Percentiles rank a stretch among this genome's conserved stretches.
Evolutionary conservation across 1,140 invertebrate genomes (phyloP).

Genomic region (Dinothrombium tinctorium): DNA sequence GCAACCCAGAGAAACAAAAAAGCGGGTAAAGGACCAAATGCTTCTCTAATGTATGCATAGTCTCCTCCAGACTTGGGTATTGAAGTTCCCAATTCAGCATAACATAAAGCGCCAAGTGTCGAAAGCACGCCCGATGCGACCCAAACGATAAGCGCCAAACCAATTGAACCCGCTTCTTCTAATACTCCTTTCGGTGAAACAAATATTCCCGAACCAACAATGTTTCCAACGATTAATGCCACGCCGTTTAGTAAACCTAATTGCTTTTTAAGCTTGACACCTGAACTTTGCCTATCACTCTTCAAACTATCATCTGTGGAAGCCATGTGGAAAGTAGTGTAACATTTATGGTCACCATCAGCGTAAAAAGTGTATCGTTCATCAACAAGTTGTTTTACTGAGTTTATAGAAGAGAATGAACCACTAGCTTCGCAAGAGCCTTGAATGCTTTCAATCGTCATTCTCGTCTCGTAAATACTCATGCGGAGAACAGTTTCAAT

Average conservation of each 20-base stretch:
- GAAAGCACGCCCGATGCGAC: slow-evolving; percentile 62
- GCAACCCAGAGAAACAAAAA: slow-evolving; percentile 92
- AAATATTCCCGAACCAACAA: slow-evolving; percentile 78
- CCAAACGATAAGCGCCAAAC: slow-evolving; percentile 73
- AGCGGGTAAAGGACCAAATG: slow-evolving; percentile 65
- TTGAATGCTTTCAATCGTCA: too few relatives aligned
- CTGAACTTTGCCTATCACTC: too few relatives aligned
- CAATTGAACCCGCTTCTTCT: slow-evolving; percentile 55
- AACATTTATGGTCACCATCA: too few relatives aligned
- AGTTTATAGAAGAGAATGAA: too few relatives aligned
- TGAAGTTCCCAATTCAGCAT: slow-evolving; percentile 77
- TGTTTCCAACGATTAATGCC: slow-evolving; percentile 73
- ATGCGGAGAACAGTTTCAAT: too few relatives aligned
- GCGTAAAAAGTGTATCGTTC: too few relatives aligned
- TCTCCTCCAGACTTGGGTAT: slow-evolving; percentile 79
- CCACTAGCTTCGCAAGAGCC: too few relatives aligned
- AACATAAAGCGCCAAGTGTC: slow-evolving; percentile 75
- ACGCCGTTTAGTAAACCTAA: slow-evolving; percentile 68
- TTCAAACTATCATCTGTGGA: too few relatives aligned
- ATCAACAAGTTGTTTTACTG: too few relatives aligned
- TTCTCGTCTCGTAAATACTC: too few relatives aligned
- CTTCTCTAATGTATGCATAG: slow-evolving; percentile 81
- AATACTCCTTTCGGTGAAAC: slow-evolving; percentile 86
- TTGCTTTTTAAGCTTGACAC: slow-evolving; percentile 45
- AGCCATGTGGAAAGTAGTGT: too few relatives aligned